These are phyloP conservation scores for Diloba caeruleocephala DNA, from an alignment of 2,888 invertebrate species.

Conservation along the genomic window DNA sequence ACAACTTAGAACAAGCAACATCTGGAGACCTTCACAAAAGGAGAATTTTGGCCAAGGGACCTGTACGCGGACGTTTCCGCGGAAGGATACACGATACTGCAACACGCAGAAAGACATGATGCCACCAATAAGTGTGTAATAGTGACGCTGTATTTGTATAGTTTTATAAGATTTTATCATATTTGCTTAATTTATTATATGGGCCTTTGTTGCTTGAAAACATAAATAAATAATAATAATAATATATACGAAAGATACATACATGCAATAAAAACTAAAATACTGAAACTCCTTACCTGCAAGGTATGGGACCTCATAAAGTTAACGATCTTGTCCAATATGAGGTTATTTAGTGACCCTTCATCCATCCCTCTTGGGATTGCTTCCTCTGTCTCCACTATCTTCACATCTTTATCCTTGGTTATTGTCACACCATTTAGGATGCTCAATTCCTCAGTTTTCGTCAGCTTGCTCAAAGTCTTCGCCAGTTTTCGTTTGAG, in stretches of 20 bases:
- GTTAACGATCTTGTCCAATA: conserved; percentile 92
- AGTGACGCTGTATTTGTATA: too few relatives aligned
- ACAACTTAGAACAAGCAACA: too few relatives aligned
- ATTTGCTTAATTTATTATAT: too few relatives aligned
- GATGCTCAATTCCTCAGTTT: conserved; percentile 91
- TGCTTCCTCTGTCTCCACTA: conserved; percentile 91
- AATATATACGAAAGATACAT: background rate
- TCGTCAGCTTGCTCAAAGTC: conserved; percentile 92
- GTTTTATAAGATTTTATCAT: too few relatives aligned
- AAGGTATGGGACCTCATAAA: conserved; percentile 94
- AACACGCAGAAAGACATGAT: too few relatives aligned
- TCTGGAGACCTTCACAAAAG: too few relatives aligned
- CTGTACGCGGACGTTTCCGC: too few relatives aligned
- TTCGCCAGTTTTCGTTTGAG: conserved; percentile 94
- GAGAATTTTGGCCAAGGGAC: too few relatives aligned
- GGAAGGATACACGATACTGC: too few relatives aligned
- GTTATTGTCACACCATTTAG: conserved; percentile 94
- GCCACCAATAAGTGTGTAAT: too few relatives aligned
- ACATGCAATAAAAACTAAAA: background rate
- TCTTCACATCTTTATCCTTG: conserved; percentile 88
- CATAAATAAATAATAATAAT: too few relatives aligned
- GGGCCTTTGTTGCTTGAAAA: too few relatives aligned
- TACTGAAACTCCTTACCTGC: conserved; percentile 88
- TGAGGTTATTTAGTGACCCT: conserved; percentile 92
- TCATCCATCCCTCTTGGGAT: conserved; percentile 93